Percentiles rank a stretch among this genome's conserved stretches.
These are phyloP conservation scores for Myotis brandtii DNA, from an alignment of 2,113 vertebrate genomes.

Conservation along the genomic window DNA sequence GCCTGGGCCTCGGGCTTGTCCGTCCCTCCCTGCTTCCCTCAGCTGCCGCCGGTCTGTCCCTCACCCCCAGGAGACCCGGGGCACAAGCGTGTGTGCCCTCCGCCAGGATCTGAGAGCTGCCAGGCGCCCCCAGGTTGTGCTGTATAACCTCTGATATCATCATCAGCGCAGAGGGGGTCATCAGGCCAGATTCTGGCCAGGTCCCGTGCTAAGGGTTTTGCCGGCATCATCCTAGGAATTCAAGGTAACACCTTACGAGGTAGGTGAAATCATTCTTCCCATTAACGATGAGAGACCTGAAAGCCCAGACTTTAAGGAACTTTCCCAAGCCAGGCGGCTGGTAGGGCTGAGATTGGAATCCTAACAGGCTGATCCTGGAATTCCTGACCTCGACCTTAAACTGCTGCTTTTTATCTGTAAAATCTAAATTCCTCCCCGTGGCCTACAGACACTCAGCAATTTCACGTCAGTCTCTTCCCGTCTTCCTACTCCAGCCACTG, in stretches of 20 bases:
- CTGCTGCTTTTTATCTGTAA: background rate
- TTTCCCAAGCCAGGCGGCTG: background rate
- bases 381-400: background rate
- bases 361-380: background rate
- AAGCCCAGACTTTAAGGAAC: background rate
- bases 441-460: background rate
- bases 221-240: background rate
- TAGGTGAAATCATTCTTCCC: background rate
- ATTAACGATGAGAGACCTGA: background rate
- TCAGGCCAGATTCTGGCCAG: background rate
- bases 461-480: background rate
- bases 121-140: background rate
- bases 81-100: rapidly evolving
- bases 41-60: background rate
- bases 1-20: rapidly evolving
- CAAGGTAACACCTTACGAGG: background rate
- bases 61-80: background rate
- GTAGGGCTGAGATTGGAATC: background rate
- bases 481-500: background rate
- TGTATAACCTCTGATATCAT: too few relatives aligned
- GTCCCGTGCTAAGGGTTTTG: background rate
- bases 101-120: background rate
- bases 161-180: background rate
- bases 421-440: background rate
- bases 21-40: too few relatives aligned